Conservation (phyloP, 2,113 vertebrate genomes). For the Callipepla californica region DNA sequence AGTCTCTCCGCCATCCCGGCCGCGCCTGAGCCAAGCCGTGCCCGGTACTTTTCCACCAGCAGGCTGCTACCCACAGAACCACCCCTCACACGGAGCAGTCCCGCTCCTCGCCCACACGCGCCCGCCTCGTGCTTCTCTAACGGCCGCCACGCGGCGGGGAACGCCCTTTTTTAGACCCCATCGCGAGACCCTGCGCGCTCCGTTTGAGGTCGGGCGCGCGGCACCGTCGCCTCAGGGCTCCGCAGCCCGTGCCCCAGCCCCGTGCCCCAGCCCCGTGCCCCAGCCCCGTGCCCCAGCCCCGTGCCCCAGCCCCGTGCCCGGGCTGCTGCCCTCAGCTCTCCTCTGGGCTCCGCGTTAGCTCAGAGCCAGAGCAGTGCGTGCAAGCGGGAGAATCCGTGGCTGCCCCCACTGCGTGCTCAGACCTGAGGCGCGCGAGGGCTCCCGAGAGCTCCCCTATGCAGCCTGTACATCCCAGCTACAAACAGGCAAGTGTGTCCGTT, state of each 20-base stretch:
- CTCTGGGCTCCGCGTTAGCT: not conserved
- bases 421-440: rapidly evolving
- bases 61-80: rapidly evolving
- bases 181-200: rapidly evolving
- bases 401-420: not conserved
- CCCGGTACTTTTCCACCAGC: rapidly evolving
- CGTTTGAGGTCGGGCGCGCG: rapidly evolving
- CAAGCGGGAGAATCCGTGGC: rapidly evolving
- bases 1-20: not conserved
- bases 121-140: not conserved
- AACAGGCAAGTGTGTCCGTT: not conserved
- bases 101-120: not conserved
- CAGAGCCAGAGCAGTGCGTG: rapidly evolving
- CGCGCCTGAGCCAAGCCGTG: not conserved
- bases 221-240: rapidly evolving
- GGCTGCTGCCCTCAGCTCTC: not conserved
- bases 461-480: not conserved
- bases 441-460: not conserved
- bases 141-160: no score
- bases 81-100: rapidly evolving
- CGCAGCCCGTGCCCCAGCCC: no score
- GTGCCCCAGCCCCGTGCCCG: no score
- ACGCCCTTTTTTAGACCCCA: not conserved
- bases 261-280: no score
- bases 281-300: no score